These are phyloP conservation scores for Hedya salicella DNA, from an alignment of 2,888 invertebrate species.

Conservation along the genomic window DNA sequence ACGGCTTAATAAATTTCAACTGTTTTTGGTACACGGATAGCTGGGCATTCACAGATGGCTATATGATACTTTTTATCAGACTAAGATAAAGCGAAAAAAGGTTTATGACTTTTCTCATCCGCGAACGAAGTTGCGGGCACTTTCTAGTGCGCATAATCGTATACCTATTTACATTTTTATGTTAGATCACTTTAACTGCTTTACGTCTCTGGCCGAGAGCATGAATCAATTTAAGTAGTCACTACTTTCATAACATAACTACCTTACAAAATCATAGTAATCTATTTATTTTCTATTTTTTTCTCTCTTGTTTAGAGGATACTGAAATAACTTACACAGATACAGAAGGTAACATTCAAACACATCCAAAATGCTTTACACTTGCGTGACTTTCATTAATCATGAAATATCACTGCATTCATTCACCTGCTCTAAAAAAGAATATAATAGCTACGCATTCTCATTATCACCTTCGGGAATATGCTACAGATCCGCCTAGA, in stretches of 20 bases:
- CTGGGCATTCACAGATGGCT: no score
- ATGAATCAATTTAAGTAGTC: background rate
- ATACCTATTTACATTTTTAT: no score
- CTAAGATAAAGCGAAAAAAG: no score
- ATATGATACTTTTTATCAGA: no score
- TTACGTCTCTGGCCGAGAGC: background rate
- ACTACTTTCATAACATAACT: background rate
- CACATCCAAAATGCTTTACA: conserved; percentile 14
- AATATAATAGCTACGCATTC: background rate
- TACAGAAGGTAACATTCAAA: conserved; percentile 26
- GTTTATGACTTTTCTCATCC: no score
- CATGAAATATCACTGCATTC: background rate
- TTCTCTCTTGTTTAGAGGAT: conserved; percentile 32
- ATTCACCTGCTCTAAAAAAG: conserved; percentile 2
- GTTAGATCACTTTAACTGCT: no score
- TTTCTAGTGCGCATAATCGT: no score
- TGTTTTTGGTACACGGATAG: no score
- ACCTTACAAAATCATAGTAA: background rate
- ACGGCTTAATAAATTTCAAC: no score
- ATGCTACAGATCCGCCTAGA: background rate
- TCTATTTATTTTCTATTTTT: conserved; percentile 21
- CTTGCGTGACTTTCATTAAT: background rate
- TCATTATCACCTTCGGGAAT: background rate
- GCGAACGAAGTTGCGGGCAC: no score
- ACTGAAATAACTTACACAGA: conserved; percentile 34